Conservation (phyloP, 2,888 invertebrate species). For the Gerris lacustris region DNA sequence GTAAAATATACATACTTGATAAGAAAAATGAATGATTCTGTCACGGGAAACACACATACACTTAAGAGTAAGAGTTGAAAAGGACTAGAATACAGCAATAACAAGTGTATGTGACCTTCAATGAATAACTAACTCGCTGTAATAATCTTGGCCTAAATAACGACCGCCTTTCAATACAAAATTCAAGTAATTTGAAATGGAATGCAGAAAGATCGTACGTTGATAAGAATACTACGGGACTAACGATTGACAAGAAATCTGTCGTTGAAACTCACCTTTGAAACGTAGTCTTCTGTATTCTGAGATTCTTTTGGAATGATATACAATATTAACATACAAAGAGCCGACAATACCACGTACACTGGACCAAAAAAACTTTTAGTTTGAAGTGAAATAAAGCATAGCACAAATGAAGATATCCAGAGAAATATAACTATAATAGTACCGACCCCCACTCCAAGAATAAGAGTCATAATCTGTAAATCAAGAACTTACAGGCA, state of each 20-base stretch:
- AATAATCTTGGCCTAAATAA: background rate
- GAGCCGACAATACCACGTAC: constrained; percentile 43
- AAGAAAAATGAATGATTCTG: too few relatives aligned
- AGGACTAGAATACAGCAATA: background rate
- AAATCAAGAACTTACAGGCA: background rate
- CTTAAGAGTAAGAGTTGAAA: too few relatives aligned
- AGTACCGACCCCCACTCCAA: constrained; percentile 51
- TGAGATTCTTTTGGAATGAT: constrained; percentile 45
- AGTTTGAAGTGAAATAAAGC: constrained; percentile 51
- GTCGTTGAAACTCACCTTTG: constrained; percentile 40
- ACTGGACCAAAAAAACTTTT: constrained; percentile 53
- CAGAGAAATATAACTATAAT: constrained; percentile 53
- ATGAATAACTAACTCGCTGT: background rate
- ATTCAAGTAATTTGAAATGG: constrained; percentile 3
- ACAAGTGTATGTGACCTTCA: background rate
- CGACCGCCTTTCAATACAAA: constrained; percentile 9
- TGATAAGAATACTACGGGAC: constrained; percentile 33
- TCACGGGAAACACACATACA: too few relatives aligned
- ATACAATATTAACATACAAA: constrained; percentile 48
- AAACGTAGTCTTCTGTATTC: constrained; percentile 34
- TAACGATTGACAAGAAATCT: constrained; percentile 29
- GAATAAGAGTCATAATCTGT: constrained; percentile 12
- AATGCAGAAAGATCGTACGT: background rate
- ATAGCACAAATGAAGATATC: constrained; percentile 49
- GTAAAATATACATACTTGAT: too few relatives aligned